phyloP scores from a whole-genome alignment of 2,888 invertebrate genomes.

The Ellobium chinense region DNA sequence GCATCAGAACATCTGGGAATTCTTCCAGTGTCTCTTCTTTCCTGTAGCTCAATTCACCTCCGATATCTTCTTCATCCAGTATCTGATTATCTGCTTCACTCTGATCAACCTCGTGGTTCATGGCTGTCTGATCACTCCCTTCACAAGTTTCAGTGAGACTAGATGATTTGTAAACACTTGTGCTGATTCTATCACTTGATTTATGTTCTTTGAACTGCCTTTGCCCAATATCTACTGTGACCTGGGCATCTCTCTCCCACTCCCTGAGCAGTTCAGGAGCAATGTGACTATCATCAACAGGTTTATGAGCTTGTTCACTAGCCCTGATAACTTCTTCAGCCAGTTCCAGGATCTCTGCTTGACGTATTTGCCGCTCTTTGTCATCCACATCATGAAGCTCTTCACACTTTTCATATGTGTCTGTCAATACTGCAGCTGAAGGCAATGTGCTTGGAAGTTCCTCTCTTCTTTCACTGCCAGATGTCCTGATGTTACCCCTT shows the following conservation, averaged over 20 bases:
- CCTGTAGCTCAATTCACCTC: slow-evolving; percentile 42
- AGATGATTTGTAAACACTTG: not conserved
- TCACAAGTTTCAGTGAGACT: not conserved
- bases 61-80: not conserved
- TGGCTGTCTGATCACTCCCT: not conserved
- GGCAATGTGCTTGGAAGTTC: no score
- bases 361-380: not conserved
- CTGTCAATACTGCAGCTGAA: no score
- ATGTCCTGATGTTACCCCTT: no score
- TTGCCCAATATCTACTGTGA: not conserved
- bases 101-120: not conserved
- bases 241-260: not conserved
- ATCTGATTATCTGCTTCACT: not conserved
- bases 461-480: no score
- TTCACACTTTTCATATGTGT: no score
- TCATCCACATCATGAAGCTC: no score
- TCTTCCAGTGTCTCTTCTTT: slow-evolving; percentile 36
- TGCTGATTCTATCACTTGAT: not conserved
- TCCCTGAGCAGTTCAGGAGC: not conserved
- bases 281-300: not conserved
- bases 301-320: not conserved
- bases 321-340: slow-evolving; percentile 5
- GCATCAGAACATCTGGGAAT: slow-evolving; percentile 8
- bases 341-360: not conserved
- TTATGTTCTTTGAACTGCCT: not conserved